Evolutionary conservation across 1,140 invertebrate species (phyloP).

Genomic region (Aphaenogaster floridana): DNA sequence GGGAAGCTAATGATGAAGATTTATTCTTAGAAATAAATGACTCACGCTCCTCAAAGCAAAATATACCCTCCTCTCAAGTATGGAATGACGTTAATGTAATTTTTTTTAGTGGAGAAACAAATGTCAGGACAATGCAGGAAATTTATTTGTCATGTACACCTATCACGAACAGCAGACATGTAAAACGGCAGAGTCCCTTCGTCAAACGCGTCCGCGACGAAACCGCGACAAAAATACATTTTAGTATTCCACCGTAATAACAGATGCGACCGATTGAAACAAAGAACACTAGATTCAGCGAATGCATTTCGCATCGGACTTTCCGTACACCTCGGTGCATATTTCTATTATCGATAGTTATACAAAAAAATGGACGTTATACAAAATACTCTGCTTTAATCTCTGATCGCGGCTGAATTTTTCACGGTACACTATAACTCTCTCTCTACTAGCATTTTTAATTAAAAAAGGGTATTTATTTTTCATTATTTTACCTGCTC

Average conservation of each 20-base stretch:
- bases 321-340: neutral
- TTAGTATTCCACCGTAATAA: neutral
- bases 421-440: neutral
- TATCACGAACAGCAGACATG: neutral
- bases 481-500: neutral
- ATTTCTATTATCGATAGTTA: slow-evolving; percentile 3
- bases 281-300: neutral
- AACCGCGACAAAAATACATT: neutral
- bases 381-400: neutral
- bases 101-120: neutral
- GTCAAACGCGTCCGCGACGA: neutral
- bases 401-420: neutral
- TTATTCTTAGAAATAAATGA: slow-evolving; percentile 49
- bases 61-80: neutral
- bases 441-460: neutral
- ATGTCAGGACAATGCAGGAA: neutral
- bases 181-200: neutral
- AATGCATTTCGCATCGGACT: neutral
- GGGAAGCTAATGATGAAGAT: neutral
- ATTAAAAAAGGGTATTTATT: neutral
- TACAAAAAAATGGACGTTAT: neutral
- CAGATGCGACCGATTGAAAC: neutral
- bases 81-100: slow-evolving; percentile 26
- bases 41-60: neutral
- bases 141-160: neutral